phyloP scores from a whole-genome alignment of 2,888 invertebrate genomes.

The Tuta absoluta region DNA sequence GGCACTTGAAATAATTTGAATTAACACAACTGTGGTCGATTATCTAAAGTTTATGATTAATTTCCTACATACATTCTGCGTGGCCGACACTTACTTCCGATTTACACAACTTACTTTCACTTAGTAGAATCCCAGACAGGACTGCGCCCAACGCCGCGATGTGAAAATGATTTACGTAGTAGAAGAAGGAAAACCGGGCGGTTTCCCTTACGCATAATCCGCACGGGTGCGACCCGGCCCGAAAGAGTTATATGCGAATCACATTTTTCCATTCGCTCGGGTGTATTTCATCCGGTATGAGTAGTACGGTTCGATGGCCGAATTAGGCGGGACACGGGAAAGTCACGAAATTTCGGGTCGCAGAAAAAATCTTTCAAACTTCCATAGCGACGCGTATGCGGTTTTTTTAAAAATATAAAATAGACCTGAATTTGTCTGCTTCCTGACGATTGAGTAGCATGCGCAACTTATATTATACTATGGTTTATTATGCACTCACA shows the following conservation, averaged over 20 bases:
- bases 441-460: too few species aligned
- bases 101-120: neutral
- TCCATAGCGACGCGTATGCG: too few species aligned
- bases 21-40: too few species aligned
- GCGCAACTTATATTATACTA: too few species aligned
- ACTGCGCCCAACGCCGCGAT: conserved; percentile 41
- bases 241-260: conserved; percentile 67
- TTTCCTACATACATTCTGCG: too few species aligned
- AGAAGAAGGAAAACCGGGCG: conserved; percentile 59
- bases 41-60: too few species aligned
- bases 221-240: conserved; percentile 43
- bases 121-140: conserved; percentile 30
- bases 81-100: neutral
- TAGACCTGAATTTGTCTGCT: too few species aligned
- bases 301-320: neutral
- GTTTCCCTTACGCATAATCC: conserved; percentile 60
- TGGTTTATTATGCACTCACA: too few species aligned
- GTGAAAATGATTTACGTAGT: conserved; percentile 74
- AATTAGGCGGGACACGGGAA: neutral
- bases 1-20: too few species aligned
- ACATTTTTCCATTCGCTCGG: conserved; percentile 55
- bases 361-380: neutral
- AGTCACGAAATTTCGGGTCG: neutral
- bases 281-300: conserved; percentile 36
- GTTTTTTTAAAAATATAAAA: too few species aligned